A percentile compares a stretch with the other conserved stretches of the same genome.
These are phyloP conservation scores for Montipora capitata DNA, from an alignment of 92 coral and sea anemone species.

Conservation along the genomic window DNA sequence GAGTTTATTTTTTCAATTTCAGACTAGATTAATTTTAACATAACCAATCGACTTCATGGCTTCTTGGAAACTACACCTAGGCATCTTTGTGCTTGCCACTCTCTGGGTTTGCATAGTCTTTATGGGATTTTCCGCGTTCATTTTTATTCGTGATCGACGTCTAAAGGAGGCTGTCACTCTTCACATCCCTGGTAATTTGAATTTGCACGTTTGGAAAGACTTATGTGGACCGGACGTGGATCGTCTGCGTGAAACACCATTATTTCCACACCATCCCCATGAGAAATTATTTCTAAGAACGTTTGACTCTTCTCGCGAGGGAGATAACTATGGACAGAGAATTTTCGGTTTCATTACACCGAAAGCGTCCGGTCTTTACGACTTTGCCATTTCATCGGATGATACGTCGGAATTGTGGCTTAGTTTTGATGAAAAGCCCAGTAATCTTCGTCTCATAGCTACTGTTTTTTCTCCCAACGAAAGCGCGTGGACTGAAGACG, in stretches of 20 bases:
- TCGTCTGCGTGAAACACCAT: no score
- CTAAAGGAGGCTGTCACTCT: no score
- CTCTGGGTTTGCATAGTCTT: no score
- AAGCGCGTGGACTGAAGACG: constrained; percentile 30
- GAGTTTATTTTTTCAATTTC: no score
- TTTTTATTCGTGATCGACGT: no score
- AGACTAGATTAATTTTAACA: no score
- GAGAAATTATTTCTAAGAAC: constrained; percentile 6
- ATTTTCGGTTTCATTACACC: constrained; percentile 51
- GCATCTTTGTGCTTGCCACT: no score
- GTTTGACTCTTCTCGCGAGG: constrained; percentile 1
- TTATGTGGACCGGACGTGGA: constrained; percentile 37
- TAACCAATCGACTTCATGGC: no score
- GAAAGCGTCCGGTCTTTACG: constrained; percentile 32
- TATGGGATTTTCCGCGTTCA: no score
- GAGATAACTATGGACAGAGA: background rate
- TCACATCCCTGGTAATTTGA: constrained; percentile 4
- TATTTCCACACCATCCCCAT: constrained; percentile 9
- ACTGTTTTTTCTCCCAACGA: constrained; percentile 22
- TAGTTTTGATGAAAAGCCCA: no score
- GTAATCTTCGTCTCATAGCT: constrained; percentile 24
- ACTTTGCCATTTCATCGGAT: background rate
- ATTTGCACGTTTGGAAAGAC: constrained; percentile 47
- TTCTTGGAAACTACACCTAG: no score
- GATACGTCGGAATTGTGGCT: no score